Evolutionary conservation across 2,888 invertebrate genomes (phyloP).

Genomic region (Phyllotreta striolata): DNA sequence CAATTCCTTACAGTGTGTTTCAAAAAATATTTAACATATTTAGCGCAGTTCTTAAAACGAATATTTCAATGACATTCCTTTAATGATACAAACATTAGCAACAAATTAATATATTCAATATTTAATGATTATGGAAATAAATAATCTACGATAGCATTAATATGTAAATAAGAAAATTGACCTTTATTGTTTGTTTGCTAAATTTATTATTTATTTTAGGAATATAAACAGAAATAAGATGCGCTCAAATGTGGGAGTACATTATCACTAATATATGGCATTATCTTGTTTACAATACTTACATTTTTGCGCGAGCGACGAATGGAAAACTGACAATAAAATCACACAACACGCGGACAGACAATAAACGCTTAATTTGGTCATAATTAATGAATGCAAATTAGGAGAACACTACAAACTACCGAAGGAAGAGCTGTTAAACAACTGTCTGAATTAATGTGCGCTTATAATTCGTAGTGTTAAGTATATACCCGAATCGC

Average conservation of each 20-base stretch:
- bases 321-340: constrained; percentile 12
- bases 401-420: not conserved
- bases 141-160: too few relatives aligned
- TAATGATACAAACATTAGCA: too few relatives aligned
- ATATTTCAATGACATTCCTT: not conserved
- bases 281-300: constrained; percentile 39
- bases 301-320: constrained; percentile 43
- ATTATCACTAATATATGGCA: constrained; percentile 9
- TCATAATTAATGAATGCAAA: not conserved
- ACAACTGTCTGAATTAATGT: constrained; percentile 14
- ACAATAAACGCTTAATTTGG: constrained; percentile 1
- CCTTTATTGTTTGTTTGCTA: not conserved
- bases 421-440: constrained; percentile 15
- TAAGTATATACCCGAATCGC: constrained; percentile 16
- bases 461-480: constrained; percentile 10
- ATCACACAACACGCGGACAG: constrained; percentile 13
- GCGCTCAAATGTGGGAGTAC: not conserved
- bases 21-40: not conserved
- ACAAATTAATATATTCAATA: not conserved
- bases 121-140: not conserved
- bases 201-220: not conserved
- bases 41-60: not conserved
- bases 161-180: too few relatives aligned
- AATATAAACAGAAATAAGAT: not conserved
- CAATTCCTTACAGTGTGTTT: too few relatives aligned